Base-by-base conservation (phyloP, 2,113 vertebrate genomes). In the Etia nguti region DNA sequence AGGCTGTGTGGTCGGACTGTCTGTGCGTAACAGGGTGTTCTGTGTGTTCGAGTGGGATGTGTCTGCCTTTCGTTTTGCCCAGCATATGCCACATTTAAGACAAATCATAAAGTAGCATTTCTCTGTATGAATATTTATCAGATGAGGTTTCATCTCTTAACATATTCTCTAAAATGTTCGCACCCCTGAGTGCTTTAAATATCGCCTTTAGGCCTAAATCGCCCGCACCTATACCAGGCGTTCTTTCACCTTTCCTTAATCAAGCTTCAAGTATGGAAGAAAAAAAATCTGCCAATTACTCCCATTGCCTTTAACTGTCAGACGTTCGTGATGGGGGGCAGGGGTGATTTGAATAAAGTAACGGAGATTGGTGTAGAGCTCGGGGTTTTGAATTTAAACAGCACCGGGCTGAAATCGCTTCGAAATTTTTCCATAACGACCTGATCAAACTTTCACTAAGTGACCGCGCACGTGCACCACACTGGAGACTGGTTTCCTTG, bases 81-180 rank as follows among this genome's bases (percentile, higher is more conserved):
- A 89, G 88, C 86, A 79, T 87, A 92, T 90, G 93, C 80, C 89
- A 89, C 83, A 89, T 95, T 95, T 95, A 94, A 94, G 86, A 89
- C 89, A 93, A 94, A 94, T 91, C 93, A 89, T 84, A 75, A 82
- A 92, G 68, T 84, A 86, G 79, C 79, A 68, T 92, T 92, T 92
- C 88, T 60, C 80, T 68, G 87, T 91, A 96, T 96, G 96, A 96
- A 96, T 96, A 96, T 95, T 94, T 95, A 96, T 95, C 90, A 96
- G 95, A 90, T 91, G 91, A 85, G 84, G 77, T 90, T 90, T 88
- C 83, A 80, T 85, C 79, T 90, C 83, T 92, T 90, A 93, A 93
- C 92, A 87, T 90, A 88, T 95, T n/a, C 73, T 77, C 85, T 38
- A 82, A 57, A 81, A 41, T 56, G 24, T 75, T 93, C 89, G 87